Evolutionary conservation across 2,888 invertebrate species (phyloP), one percentile per base, ranked within the genome.

Genomic region (Lasioglossum vierecki): DNA sequence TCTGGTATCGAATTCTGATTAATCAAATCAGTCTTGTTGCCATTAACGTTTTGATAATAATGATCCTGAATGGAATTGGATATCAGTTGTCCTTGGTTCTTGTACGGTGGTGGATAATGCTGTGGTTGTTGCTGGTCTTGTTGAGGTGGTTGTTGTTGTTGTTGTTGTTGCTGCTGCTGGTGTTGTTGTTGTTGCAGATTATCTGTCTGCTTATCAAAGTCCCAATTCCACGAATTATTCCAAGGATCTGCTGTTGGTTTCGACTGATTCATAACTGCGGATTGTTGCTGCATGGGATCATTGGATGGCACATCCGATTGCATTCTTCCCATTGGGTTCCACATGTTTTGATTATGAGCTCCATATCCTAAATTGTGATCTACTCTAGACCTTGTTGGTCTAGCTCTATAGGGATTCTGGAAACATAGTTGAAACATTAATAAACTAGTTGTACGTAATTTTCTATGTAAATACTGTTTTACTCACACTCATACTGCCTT

Each of bases 191-290:
- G 88, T 68, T 88, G 88, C 26, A 92, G 92, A 46, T 86, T 73
- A 68, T 94, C 94, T 1, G 93, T 74, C 74, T 94, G 93, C 80
- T 94, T 93, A 79, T 94, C 95, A 72, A 94, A 87, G 80, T 93
- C 94, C 94, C 95, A 95, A 78, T 95, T 93, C 95, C 95, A 95
- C 0, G 94, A 93, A 89, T 94, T 94, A 84, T 94, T 94, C 94
- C 95, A 94, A 18, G 94, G 84, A 88, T 89, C 85, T 8, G 30
- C 83, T 1, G 80, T 9, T 41, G 86, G 86, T 77, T 87, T 86
- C 0, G 89, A 73, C 26, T 90, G 89, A 80, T 86, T 88, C 8
- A 75, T 46, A 35, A 74, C 18, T 4, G 90, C 73, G n/a, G 90
- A 84, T 77, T 89, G 91, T 80, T 88, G 89, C 71, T 91, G 90